Percentiles rank a stretch among this genome's conserved stretches.
These are phyloP conservation scores for Thripadectes ignobilis DNA, from an alignment of 2,797 vertebrate species.

Conservation along the genomic window DNA sequence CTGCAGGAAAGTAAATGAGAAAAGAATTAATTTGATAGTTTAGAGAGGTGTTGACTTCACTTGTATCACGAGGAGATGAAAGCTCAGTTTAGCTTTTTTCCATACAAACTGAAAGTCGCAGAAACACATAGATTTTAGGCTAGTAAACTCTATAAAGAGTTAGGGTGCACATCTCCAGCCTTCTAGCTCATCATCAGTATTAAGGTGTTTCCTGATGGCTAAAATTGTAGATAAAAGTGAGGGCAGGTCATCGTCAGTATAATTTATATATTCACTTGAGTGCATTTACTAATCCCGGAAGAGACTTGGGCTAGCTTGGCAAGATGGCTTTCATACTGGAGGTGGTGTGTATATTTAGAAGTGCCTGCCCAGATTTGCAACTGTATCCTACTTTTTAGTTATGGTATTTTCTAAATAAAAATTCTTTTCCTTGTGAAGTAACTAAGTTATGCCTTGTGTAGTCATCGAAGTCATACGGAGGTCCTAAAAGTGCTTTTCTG, in stretches of 20 bases:
- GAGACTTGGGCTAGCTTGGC: not conserved
- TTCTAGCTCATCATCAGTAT: not conserved
- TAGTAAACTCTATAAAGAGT: not conserved
- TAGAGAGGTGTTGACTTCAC: not conserved
- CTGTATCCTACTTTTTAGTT: not conserved
- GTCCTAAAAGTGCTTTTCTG: not conserved
- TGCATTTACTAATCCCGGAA: not conserved
- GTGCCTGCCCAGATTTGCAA: not conserved
- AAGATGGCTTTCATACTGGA: not conserved
- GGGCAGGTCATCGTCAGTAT: not conserved
- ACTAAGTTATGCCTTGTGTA: not conserved
- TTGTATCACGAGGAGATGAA: not conserved
- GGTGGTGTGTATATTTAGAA: accelerated
- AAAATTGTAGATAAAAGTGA: not conserved
- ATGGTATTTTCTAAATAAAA: not conserved
- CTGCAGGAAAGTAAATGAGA: not conserved
- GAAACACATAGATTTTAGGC: not conserved
- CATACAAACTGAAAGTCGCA: not conserved
- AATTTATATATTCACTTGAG: not conserved
- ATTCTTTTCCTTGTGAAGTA: not conserved
- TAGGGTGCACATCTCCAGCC: not conserved
- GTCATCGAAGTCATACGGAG: not conserved
- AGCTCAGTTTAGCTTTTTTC: not conserved
- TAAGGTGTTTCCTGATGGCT: not conserved
- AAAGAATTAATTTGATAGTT: not conserved